Evolutionary conservation across 2,888 invertebrate genomes (phyloP).

Genomic region (Rhogogaster chlorosoma): DNA sequence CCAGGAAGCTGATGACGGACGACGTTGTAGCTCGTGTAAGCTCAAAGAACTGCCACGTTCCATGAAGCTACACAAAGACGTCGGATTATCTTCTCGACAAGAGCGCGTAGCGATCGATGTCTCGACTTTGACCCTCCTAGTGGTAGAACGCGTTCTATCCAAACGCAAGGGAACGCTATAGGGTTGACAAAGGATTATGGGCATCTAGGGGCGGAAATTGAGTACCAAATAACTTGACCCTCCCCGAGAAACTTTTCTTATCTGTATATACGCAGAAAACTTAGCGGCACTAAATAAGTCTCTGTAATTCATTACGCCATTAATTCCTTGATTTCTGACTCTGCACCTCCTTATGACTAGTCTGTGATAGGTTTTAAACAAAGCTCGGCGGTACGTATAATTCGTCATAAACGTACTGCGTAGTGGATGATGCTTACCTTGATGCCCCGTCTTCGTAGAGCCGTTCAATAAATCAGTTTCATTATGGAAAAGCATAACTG

Average conservation of each 20-base stretch:
- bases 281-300: background rate
- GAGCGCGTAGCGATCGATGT: constrained; percentile 42
- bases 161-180: background rate
- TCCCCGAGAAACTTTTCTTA: background rate
- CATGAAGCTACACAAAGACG: constrained; percentile 35
- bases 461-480: constrained; percentile 46
- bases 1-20: constrained; percentile 49
- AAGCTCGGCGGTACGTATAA: constrained; percentile 4
- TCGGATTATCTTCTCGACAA: constrained; percentile 37
- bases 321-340: constrained; percentile 5
- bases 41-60: constrained; percentile 34
- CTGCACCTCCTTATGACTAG: background rate
- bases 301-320: background rate
- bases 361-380: constrained; percentile 1
- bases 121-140: constrained; percentile 37
- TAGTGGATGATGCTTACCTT: background rate
- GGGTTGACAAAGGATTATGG: constrained; percentile 1
- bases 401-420: constrained; percentile 24
- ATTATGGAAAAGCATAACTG: constrained; percentile 44
- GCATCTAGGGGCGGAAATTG: constrained; percentile 1
- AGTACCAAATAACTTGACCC: background rate
- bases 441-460: constrained; percentile 28
- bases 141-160: background rate
- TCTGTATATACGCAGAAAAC: constrained; percentile 4
- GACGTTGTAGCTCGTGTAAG: constrained; percentile 35